These are phyloP conservation scores for Chamaetylas fuelleborni DNA, from an alignment of 2,113 vertebrate genomes.

Conservation along the genomic window DNA sequence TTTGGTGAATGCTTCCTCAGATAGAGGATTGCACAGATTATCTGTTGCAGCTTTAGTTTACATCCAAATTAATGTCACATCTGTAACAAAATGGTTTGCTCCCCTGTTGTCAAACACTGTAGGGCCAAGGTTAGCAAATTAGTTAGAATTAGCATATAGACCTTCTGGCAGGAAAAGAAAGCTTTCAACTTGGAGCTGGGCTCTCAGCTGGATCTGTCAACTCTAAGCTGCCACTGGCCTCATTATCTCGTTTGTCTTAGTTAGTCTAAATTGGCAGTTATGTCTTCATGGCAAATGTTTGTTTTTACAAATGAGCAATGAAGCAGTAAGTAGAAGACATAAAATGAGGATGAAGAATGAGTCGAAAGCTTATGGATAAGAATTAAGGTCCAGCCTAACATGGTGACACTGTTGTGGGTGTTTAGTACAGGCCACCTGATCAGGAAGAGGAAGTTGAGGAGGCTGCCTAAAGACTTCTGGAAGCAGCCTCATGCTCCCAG, in stretches of 20 bases:
- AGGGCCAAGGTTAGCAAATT: slow-evolving; percentile 76
- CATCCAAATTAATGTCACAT: slow-evolving; percentile 74
- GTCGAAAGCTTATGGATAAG: background rate
- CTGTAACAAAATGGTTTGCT: slow-evolving; percentile 72
- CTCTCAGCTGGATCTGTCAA: slow-evolving; percentile 74
- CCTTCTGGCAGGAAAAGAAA: slow-evolving; percentile 75
- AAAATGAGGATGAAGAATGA: background rate
- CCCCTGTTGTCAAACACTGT: slow-evolving; percentile 70
- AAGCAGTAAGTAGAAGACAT: slow-evolving; percentile 57
- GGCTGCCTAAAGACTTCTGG: background rate
- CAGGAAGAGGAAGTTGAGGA: background rate
- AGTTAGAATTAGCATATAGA: slow-evolving; percentile 80
- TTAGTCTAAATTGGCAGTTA: slow-evolving; percentile 82
- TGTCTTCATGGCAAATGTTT: slow-evolving; percentile 80
- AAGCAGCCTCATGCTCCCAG: background rate
- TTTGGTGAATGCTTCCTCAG: background rate
- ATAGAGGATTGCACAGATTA: slow-evolving; percentile 50
- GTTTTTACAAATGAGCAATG: slow-evolving; percentile 77
- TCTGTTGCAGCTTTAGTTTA: slow-evolving; percentile 47
- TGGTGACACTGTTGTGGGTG: background rate
- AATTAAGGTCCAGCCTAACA: background rate
- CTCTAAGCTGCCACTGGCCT: slow-evolving; percentile 71
- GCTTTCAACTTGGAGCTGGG: slow-evolving; percentile 63
- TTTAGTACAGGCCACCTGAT: background rate
- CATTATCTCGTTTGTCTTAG: slow-evolving; percentile 84